phyloP scores from a whole-genome alignment of 2,888 invertebrate genomes.

The Diadegma fenestrale region DNA sequence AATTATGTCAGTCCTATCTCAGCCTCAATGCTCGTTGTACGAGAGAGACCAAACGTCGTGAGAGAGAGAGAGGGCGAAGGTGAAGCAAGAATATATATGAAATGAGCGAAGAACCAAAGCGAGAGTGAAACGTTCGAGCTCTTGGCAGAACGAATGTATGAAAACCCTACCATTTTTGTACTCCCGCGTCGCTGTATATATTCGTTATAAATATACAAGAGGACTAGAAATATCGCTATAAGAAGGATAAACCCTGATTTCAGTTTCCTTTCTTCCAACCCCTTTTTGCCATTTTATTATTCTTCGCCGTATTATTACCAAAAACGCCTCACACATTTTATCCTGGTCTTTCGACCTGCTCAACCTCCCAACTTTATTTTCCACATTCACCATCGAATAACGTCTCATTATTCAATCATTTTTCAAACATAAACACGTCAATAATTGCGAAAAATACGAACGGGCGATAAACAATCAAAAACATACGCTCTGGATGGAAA shows the following conservation, averaged over 20 bases:
- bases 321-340: conserved; percentile 26
- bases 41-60: not conserved
- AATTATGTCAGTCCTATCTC: conserved; percentile 82
- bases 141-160: conserved; percentile 31
- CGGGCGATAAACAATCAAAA: not conserved
- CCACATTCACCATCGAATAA: not conserved
- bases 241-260: conserved; percentile 74
- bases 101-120: conserved; percentile 77
- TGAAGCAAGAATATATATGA: conserved; percentile 78
- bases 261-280: conserved; percentile 4
- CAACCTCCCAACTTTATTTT: not conserved
- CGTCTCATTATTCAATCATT: not conserved
- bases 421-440: not conserved
- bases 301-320: conserved; percentile 25
- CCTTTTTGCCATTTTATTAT: conserved; percentile 36
- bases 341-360: not conserved
- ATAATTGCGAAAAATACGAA: not conserved
- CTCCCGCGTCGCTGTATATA: not conserved
- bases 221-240: conserved; percentile 77
- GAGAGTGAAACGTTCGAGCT: conserved; percentile 76
- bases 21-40: conserved; percentile 73
- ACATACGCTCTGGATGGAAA: not conserved
- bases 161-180: conserved; percentile 29
- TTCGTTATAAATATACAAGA: conserved; percentile 40
- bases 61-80: conserved; percentile 73